Evolutionary conservation across 1,140 invertebrate species (phyloP).

Genomic region (Musca vetustissima): DNA sequence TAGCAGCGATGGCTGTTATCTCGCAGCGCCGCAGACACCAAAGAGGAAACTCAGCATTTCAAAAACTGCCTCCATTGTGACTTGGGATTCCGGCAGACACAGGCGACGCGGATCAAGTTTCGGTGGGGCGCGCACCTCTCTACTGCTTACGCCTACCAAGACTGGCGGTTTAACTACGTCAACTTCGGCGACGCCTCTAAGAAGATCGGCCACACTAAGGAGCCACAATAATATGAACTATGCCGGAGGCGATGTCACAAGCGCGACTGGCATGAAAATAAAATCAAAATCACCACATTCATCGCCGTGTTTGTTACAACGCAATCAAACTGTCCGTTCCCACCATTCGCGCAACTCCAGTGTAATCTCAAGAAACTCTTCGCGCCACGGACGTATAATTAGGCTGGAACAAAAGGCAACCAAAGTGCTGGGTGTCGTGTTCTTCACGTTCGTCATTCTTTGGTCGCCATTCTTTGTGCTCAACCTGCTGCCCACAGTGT

Average conservation of each 20-base stretch:
- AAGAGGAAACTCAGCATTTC: slow-evolving; percentile 49
- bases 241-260: slow-evolving; percentile 26
- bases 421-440: slow-evolving; percentile 90
- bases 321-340: slow-evolving; percentile 58
- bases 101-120: slow-evolving; percentile 62
- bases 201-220: slow-evolving; percentile 61
- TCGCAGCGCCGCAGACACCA: slow-evolving; percentile 42
- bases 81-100: slow-evolving; percentile 63
- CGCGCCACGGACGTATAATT: slow-evolving; percentile 77
- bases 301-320: slow-evolving; percentile 56
- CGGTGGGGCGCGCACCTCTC: slow-evolving; percentile 60
- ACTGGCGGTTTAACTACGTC: slow-evolving; percentile 46
- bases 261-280: slow-evolving; percentile 25
- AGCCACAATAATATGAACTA: slow-evolving; percentile 60
- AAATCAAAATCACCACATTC: slow-evolving; percentile 52
- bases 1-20: slow-evolving; percentile 32
- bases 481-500: slow-evolving; percentile 79
- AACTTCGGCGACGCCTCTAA: slow-evolving; percentile 57
- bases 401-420: slow-evolving; percentile 89
- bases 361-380: slow-evolving; percentile 76
- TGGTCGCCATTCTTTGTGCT: slow-evolving; percentile 94
- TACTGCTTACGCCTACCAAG: slow-evolving; percentile 54
- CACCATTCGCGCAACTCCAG: slow-evolving; percentile 76
- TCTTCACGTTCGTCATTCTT: slow-evolving; percentile 89
- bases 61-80: slow-evolving; percentile 59